These are phyloP conservation scores for Ctenosaura bakeri DNA, from an alignment of 2,797 vertebrate species.

Conservation along the genomic window DNA sequence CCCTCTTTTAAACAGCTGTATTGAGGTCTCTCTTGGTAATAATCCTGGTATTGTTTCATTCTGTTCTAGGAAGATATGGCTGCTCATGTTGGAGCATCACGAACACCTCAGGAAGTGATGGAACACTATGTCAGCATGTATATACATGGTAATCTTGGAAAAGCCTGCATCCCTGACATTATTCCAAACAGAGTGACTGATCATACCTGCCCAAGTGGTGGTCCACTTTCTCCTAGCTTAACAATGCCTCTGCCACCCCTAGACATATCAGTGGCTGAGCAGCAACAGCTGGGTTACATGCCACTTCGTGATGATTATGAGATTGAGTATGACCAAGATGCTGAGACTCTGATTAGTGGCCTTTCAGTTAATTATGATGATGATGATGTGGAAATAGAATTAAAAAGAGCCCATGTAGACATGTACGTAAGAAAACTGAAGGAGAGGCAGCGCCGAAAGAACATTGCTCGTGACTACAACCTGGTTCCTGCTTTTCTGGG, in stretches of 20 bases:
- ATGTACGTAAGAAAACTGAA: constrained; percentile 97
- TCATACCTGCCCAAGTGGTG: constrained; percentile 94
- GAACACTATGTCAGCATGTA: constrained; percentile 99
- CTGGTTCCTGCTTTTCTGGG: constrained; percentile 93
- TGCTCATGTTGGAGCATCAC: constrained; percentile 91
- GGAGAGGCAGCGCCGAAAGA: constrained; percentile 94
- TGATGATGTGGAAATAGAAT: constrained; percentile 95
- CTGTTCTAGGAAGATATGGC: constrained; percentile 95
- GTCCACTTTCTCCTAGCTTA: constrained; percentile 93
- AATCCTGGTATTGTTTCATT: constrained; percentile 19
- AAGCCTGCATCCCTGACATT: constrained; percentile 96
- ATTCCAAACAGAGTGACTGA: constrained; percentile 98
- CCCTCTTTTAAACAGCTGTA: background rate
- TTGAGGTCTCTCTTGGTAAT: background rate
- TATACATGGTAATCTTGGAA: constrained; percentile 97
- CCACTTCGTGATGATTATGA: constrained; percentile 97
- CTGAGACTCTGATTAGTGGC: constrained; percentile 95
- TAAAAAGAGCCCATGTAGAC: constrained; percentile 96
- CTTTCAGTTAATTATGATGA: constrained; percentile 97
- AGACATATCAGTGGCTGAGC: constrained; percentile 91
- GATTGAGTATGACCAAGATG: constrained; percentile 96
- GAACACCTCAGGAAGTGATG: constrained; percentile 97
- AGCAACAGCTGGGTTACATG: constrained; percentile 99
- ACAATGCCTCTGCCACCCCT: constrained; percentile 93
- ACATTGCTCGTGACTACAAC: constrained; percentile 94